Percentiles rank a stretch among this genome's conserved stretches.
phyloP scores from a whole-genome alignment of 1,140 invertebrate species.

The Procambarus virginalis region DNA sequence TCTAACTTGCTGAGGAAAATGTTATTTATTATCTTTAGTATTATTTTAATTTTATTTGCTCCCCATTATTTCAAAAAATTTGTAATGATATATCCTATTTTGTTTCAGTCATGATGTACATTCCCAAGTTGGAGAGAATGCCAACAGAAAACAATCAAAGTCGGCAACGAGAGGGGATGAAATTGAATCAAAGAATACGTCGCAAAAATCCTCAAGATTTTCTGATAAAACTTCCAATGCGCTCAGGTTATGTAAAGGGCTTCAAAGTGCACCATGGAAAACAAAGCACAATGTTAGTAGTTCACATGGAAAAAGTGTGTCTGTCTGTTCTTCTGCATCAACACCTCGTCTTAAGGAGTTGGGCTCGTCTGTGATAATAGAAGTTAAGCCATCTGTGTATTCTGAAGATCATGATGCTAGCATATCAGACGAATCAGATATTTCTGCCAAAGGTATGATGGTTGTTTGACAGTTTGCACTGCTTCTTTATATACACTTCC shows the following conservation, averaged over 20 bases:
- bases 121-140: conserved; percentile 9
- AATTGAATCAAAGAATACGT: conserved; percentile 13
- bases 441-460: conserved; percentile 7
- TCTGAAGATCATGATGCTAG: conserved; percentile 15
- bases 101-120: conserved; percentile 25
- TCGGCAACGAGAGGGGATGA: background rate
- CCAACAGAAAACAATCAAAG: background rate
- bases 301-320: background rate
- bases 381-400: background rate
- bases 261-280: conserved; percentile 41
- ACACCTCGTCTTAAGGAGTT: background rate
- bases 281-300: conserved; percentile 22
- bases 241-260: background rate
- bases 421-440: background rate
- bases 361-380: background rate
- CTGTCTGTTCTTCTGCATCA: background rate
- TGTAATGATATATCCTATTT: background rate
- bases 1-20: no score
- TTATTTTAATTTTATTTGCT: no score
- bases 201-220: conserved; percentile 17
- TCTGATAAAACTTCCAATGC: conserved; percentile 6
- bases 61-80: background rate
- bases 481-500: no score
- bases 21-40: no score
- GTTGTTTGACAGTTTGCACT: no score